Percentiles rank a stretch among this genome's conserved stretches.
These are phyloP conservation scores for Leptura quadrifasciata DNA, from an alignment of 2,888 invertebrate genomes.

Conservation along the genomic window DNA sequence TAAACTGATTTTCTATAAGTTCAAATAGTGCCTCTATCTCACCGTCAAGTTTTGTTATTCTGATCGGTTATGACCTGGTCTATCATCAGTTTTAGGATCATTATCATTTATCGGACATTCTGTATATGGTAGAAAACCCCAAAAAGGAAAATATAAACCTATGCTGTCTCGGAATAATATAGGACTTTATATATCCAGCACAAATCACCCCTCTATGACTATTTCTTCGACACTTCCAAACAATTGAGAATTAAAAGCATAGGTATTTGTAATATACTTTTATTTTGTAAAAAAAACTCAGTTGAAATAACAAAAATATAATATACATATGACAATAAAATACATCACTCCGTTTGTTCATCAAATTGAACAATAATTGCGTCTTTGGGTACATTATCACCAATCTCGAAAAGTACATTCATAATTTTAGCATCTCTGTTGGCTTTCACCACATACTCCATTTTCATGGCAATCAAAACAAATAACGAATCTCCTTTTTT, in stretches of 20 bases:
- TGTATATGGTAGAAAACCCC: too few relatives aligned
- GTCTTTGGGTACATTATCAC: slow-evolving; percentile 90
- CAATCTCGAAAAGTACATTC: slow-evolving; percentile 82
- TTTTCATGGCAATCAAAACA: slow-evolving; percentile 99
- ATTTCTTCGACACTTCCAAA: too few relatives aligned
- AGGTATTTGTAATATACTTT: not conserved
- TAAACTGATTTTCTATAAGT: too few relatives aligned
- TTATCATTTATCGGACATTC: too few relatives aligned
- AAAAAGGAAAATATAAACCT: too few relatives aligned
- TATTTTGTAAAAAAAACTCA: not conserved
- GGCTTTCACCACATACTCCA: slow-evolving; percentile 97
- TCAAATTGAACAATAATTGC: slow-evolving; percentile 78
- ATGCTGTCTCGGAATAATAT: too few relatives aligned
- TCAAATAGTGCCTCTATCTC: too few relatives aligned
- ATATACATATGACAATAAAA: not conserved
- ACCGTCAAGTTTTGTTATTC: too few relatives aligned
- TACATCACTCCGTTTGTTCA: slow-evolving; percentile 57
- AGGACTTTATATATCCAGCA: too few relatives aligned
- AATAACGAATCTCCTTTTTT: slow-evolving; percentile 92
- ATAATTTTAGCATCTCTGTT: slow-evolving; percentile 86
- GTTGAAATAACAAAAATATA: not conserved
- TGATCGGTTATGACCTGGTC: too few relatives aligned
- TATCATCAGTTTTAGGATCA: too few relatives aligned
- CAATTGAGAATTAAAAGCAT: not conserved
- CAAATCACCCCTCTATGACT: too few relatives aligned